phyloP scores from a whole-genome alignment of 92 coral and sea anemone genomes.

The Micromussa lordhowensis region DNA sequence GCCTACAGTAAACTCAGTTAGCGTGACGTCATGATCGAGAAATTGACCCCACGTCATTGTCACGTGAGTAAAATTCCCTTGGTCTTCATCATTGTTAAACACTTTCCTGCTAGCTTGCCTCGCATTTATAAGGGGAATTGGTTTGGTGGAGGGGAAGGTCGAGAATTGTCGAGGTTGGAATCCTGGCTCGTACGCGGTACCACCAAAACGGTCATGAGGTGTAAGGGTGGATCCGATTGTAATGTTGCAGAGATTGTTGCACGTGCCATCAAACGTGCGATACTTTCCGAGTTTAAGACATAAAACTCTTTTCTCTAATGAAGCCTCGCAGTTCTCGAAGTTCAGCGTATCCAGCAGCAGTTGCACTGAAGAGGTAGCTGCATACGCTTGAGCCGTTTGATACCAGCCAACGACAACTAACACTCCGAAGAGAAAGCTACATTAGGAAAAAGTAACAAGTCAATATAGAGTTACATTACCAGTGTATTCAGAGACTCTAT shows the following conservation, averaged over 20 bases:
- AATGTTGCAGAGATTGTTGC: slow-evolving; percentile 43
- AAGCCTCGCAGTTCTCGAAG: background rate
- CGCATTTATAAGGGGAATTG: slow-evolving; percentile 3
- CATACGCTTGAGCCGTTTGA: background rate
- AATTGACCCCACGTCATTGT: slow-evolving; percentile 48
- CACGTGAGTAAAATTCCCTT: background rate
- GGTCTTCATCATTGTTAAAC: background rate
- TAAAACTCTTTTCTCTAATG: background rate
- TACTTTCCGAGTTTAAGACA: background rate
- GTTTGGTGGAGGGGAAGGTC: no score
- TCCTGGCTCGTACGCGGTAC: background rate
- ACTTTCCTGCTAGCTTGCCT: background rate
- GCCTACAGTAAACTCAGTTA: background rate
- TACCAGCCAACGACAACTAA: background rate
- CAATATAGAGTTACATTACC: background rate
- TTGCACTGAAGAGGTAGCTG: background rate
- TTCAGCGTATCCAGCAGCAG: background rate
- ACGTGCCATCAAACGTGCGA: slow-evolving; percentile 49
- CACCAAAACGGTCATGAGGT: background rate
- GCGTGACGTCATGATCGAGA: slow-evolving; percentile 34
- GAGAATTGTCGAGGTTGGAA: slow-evolving; percentile 6
- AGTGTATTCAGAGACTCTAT: no score
- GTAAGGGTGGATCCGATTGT: slow-evolving; percentile 14
- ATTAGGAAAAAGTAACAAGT: background rate
- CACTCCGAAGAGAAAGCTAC: slow-evolving; percentile 16